Percentiles rank a stretch among this genome's conserved stretches.
Evolutionary conservation across 2,113 vertebrate genomes (phyloP).

Genomic region (Tiliqua scincoides): DNA sequence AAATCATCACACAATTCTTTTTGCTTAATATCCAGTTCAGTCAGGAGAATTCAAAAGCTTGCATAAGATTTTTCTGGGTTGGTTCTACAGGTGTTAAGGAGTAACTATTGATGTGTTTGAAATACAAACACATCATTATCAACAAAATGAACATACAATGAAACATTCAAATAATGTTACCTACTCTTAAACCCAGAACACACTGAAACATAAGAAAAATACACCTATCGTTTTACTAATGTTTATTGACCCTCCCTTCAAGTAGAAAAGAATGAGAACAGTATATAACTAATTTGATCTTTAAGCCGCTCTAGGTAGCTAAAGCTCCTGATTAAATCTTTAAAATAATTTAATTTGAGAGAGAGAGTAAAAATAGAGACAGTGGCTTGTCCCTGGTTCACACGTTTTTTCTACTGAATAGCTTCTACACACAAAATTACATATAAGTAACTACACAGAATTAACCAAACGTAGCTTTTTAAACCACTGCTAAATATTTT

Average conservation of each 20-base stretch:
- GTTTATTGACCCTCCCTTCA: neutral
- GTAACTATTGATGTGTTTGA: too few relatives aligned
- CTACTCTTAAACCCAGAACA: neutral
- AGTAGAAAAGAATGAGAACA: neutral
- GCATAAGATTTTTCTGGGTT: too few relatives aligned
- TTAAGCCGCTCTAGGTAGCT: neutral
- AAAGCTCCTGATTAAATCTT: neutral
- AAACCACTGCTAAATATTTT: constrained; percentile 14
- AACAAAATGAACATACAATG: too few relatives aligned
- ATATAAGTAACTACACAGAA: neutral
- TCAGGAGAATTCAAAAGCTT: too few relatives aligned
- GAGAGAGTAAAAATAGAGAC: neutral
- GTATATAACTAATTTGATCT: neutral
- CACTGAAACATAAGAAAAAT: neutral
- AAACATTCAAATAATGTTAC: neutral
- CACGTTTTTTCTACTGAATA: neutral
- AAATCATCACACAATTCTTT: too few relatives aligned
- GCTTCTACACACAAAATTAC: neutral
- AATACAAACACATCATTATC: neutral
- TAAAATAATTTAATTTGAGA: neutral
- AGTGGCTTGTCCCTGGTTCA: neutral
- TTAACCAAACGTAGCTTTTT: neutral
- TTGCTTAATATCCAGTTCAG: too few relatives aligned
- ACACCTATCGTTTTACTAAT: neutral
- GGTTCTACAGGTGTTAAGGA: too few relatives aligned